These are phyloP conservation scores for Brotula barbata DNA, from an alignment of 2,797 vertebrate species.

Conservation along the genomic window DNA sequence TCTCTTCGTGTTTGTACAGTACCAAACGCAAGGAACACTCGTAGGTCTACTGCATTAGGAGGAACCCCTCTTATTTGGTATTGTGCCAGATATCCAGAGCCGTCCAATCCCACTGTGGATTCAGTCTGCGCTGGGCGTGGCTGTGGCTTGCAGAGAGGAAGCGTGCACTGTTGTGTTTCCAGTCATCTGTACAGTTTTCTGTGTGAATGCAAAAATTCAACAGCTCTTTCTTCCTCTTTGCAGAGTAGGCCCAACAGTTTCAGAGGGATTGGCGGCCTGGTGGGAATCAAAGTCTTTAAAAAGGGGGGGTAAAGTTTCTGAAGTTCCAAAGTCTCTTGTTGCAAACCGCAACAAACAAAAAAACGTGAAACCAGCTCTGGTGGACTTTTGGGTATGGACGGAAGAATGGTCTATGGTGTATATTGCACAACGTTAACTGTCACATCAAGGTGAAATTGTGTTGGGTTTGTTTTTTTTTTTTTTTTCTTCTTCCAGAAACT, in stretches of 20 bases:
- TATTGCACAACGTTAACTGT: constrained; percentile 82
- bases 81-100: constrained; percentile 78
- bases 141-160: constrained; percentile 70
- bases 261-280: constrained; percentile 54
- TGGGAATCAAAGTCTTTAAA: constrained; percentile 66
- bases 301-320: constrained; percentile 47
- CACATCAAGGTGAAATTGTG: constrained; percentile 66
- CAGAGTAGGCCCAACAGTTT: constrained; percentile 68
- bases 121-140: constrained; percentile 72
- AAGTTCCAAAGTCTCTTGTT: constrained; percentile 73
- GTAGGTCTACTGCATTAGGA: constrained; percentile 83
- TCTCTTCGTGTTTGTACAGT: constrained; percentile 76
- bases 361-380: constrained; percentile 50
- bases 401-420: constrained; percentile 76
- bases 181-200: constrained; percentile 46
- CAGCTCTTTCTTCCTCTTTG: constrained; percentile 67
- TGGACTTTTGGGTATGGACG: constrained; percentile 68
- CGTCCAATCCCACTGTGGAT: constrained; percentile 57
- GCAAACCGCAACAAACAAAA: constrained; percentile 54
- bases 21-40: constrained; percentile 79
- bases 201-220: constrained; percentile 53
- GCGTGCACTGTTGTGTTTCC: constrained; percentile 54
- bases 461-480: too few relatives aligned
- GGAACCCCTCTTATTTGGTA: constrained; percentile 82
- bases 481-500: constrained; percentile 43